Evolutionary conservation across 37 sponge, comb jelly and placozoan genomes (phyloP).

Genomic region (Hexactinellida sp.): DNA sequence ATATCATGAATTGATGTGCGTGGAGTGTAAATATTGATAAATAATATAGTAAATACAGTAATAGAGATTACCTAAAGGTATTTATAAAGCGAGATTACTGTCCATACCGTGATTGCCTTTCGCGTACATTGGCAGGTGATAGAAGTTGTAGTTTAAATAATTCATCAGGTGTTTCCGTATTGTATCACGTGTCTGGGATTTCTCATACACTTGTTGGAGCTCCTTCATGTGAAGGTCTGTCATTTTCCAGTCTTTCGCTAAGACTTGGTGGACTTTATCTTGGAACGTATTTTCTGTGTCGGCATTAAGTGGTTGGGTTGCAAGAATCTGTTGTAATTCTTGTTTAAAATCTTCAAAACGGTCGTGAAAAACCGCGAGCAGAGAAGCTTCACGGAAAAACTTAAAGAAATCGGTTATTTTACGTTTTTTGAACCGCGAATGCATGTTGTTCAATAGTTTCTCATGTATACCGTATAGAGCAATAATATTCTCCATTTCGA

Average conservation of each 20-base stretch:
- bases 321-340: conserved; percentile 59
- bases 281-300: not conserved
- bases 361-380: conserved; percentile 75
- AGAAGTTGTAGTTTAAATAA: conserved; percentile 64
- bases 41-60: no score
- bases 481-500: conserved; percentile 2
- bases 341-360: conserved; percentile 66
- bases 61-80: not conserved
- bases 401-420: conserved; percentile 53
- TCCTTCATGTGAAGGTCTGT: not conserved
- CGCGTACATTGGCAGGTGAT: conserved; percentile 84
- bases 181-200: not conserved
- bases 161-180: conserved; percentile 28
- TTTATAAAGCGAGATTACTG: not conserved
- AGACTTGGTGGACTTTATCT: not conserved
- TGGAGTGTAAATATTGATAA: no score
- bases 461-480: conserved; percentile 74
- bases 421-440: conserved; percentile 30
- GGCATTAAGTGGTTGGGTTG: conserved; percentile 14
- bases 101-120: conserved; percentile 17
- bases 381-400: conserved; percentile 78
- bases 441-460: conserved; percentile 77
- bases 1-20: no score
- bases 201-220: not conserved
- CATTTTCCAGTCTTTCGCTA: not conserved